Evolutionary conservation across 2,797 vertebrate genomes (phyloP), one percentile per base, ranked within the genome.

Genomic region (Petrocephalus sullivani): DNA sequence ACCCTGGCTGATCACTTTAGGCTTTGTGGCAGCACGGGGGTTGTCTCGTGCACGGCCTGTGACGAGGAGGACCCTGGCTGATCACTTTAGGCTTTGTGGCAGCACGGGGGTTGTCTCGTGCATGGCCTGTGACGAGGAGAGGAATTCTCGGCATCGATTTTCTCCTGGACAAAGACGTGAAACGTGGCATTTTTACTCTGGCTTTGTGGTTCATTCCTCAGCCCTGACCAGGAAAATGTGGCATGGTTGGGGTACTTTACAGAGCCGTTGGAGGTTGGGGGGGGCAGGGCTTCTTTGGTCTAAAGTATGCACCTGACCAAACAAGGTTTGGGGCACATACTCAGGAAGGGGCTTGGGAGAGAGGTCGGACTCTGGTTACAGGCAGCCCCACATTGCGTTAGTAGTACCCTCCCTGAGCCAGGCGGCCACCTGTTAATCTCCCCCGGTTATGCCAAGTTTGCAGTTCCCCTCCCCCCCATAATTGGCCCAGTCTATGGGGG

Each of bases 381-480:
- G 90, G 90, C 88, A 81, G 49, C 28, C 87, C 89, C 21, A 83
- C 84, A 82, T 90, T 87, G 91, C 88, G 89, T 64, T 89, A 87
- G 58, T 78, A 28, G 88, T 88, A 28, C 90, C 61, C 53, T 56
- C 86, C 88, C 86, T 71, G 41, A 58, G 71, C 85, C 57, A 41
- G 41, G n/a, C 9, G 28, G 88, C 88, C 91, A 90, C 89, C 90
- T 91, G 89, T 90, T 87, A 54, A 67, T 81, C 86, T 90, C 88
- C 90, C 87, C 49, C 87, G 61, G 87, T 82, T 61, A 84, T 89
- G 87, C 87, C 57, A 4, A 89, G 53, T 41, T 75, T 75, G 33
- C 67, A 75, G 67, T 75, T 16, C 23, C 61, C 64, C 64, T 9
- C 28, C 82, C 60, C 64, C 71, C 58, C 60, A 86, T 90, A 91